These are phyloP conservation scores for Rhombomys opimus DNA, from an alignment of 2,113 vertebrate species.

Conservation along the genomic window DNA sequence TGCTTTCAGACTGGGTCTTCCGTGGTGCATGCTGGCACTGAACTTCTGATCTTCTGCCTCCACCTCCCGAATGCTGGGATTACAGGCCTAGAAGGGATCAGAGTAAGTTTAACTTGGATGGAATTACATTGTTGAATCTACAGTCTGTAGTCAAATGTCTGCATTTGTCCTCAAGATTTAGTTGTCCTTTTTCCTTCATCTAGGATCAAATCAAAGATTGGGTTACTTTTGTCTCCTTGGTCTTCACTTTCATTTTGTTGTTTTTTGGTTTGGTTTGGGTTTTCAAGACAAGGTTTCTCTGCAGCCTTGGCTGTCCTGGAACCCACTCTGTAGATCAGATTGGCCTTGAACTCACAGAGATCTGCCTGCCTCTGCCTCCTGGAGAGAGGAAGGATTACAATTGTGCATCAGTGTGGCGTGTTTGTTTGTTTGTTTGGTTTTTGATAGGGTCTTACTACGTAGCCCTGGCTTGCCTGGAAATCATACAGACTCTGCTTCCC, in stretches of 20 bases:
- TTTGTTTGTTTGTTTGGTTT: neutral
- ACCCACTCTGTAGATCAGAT: neutral
- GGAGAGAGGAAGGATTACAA: too few relatives aligned
- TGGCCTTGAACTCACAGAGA: neutral
- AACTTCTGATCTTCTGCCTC: neutral
- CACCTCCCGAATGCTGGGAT: neutral
- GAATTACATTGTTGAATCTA: neutral
- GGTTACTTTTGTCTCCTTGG: neutral
- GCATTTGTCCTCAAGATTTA: neutral
- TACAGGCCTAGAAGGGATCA: neutral
- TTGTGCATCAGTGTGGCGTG: neutral
- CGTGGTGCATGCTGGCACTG: neutral
- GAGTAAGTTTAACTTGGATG: neutral
- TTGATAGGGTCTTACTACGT: neutral
- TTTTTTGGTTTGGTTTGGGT: neutral
- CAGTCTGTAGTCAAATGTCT: neutral
- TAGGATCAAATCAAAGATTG: neutral
- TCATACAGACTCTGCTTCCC: neutral
- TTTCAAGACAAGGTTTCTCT: neutral
- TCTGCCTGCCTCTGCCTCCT: neutral
- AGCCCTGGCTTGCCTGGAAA: neutral
- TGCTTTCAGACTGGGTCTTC: neutral
- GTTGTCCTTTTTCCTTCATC: neutral
- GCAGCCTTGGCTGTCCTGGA: neutral
- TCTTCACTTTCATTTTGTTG: too few relatives aligned